A percentile compares a stretch with the other conserved stretches of the same genome.
Evolutionary conservation across 2,113 vertebrate species (phyloP).

Genomic region (Poeciliopsis prolifica): DNA sequence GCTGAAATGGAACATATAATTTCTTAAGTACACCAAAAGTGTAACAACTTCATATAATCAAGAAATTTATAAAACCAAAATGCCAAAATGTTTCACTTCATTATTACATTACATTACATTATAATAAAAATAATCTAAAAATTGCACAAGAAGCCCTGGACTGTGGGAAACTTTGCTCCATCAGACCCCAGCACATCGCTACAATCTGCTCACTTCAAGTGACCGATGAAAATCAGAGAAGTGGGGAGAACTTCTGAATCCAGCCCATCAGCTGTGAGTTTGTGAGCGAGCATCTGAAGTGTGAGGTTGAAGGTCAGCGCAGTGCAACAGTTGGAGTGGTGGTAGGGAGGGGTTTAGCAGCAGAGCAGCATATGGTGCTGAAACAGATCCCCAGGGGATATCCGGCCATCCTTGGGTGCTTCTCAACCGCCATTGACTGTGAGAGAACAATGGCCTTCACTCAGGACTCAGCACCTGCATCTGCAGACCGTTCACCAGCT

Average conservation of each 20-base stretch:
- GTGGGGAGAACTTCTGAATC: not conserved
- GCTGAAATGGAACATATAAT: no score
- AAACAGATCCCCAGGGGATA: constrained; percentile 54
- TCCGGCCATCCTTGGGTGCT: constrained; percentile 3
- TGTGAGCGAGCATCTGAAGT: constrained; percentile 32
- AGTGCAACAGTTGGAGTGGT: constrained; percentile 64
- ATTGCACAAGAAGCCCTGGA: not conserved
- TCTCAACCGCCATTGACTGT: constrained; percentile 40
- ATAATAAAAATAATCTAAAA: not conserved
- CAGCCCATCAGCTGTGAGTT: constrained; percentile 38
- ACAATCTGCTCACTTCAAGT: not conserved
- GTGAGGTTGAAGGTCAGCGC: constrained; percentile 60
- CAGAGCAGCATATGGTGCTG: constrained; percentile 65
- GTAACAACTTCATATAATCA: no score
- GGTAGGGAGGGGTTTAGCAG: constrained; percentile 49
- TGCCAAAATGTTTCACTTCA: no score
- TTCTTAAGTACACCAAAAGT: no score
- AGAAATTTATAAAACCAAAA: no score
- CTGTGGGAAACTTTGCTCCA: not conserved
- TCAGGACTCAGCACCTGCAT: not conserved
- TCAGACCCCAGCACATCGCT: not conserved
- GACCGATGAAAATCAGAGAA: not conserved
- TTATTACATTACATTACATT: no score
- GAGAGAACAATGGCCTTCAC: constrained; percentile 26
- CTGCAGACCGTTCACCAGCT: not conserved